phyloP scores from a whole-genome alignment of 2,113 vertebrate species.

The Mustela nigripes region DNA sequence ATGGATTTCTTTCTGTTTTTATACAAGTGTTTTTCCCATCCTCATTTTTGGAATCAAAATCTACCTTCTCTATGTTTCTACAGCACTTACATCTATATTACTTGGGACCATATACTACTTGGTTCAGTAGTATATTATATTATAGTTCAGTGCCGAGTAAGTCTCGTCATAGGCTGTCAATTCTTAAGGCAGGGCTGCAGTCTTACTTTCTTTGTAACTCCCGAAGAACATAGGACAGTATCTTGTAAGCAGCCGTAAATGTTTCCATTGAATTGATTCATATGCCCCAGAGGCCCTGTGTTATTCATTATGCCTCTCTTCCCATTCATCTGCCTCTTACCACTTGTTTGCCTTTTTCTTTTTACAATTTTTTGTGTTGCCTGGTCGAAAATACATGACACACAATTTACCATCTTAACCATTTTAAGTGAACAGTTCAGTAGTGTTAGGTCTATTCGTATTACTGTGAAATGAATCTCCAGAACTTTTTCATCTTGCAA shows the following conservation, averaged over 20 bases:
- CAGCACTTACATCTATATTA: accelerated
- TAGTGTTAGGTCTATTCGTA: not conserved
- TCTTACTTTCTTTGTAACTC: not conserved
- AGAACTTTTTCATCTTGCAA: not conserved
- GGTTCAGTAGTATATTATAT: not conserved
- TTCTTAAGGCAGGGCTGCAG: not conserved
- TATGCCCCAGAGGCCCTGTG: not conserved
- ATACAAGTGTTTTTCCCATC: not conserved
- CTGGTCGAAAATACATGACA: not conserved
- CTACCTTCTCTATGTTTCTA: not conserved
- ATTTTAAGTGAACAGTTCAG: not conserved
- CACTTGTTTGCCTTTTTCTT: not conserved
- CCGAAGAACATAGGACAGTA: not conserved
- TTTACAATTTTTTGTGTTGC: not conserved
- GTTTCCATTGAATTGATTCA: slow-evolving; percentile 1
- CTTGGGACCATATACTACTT: not conserved
- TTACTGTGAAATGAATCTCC: not conserved
- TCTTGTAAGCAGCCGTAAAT: not conserved
- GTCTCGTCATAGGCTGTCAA: not conserved
- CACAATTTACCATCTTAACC: not conserved
- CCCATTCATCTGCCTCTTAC: not conserved
- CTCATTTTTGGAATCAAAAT: slow-evolving; percentile 7
- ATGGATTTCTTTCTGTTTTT: not conserved
- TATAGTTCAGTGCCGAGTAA: not conserved
- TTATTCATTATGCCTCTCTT: not conserved